Evolutionary conservation across 2,888 invertebrate species (phyloP).

Genomic region (Ephialtes manifestator): DNA sequence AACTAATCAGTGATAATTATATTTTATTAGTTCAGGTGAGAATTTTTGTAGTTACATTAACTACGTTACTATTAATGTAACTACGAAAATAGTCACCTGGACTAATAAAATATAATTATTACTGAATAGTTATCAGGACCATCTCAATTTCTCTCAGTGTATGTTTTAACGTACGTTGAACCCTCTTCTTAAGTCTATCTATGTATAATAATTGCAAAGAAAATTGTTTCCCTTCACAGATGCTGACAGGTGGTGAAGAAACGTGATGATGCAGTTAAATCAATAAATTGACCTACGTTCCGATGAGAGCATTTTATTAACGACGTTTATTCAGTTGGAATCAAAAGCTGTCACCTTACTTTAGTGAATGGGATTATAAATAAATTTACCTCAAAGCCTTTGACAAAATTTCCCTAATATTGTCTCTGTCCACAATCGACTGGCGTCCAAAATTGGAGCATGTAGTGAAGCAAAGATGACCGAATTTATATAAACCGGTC

Average conservation of each 20-base stretch:
- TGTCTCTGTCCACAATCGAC: background rate
- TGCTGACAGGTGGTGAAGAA: background rate
- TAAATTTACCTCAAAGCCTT: background rate
- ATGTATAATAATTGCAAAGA: background rate
- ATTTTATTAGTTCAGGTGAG: too few species aligned
- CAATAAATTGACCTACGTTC: constrained; percentile 19
- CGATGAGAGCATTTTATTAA: background rate
- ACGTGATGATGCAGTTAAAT: background rate
- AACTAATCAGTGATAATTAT: too few species aligned
- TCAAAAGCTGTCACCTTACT: background rate
- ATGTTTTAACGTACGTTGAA: background rate
- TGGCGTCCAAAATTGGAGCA: background rate
- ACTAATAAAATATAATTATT: too few species aligned
- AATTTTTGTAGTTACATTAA: too few species aligned
- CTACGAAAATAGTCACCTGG: too few species aligned
- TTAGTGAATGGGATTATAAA: background rate
- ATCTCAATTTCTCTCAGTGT: too few species aligned
- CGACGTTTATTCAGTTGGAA: constrained; percentile 20
- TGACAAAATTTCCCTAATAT: background rate
- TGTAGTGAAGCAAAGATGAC: background rate
- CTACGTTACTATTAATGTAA: too few species aligned
- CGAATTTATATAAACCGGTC: background rate
- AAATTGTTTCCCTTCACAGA: background rate
- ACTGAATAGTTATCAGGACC: too few species aligned
- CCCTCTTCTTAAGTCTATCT: background rate